Evolutionary conservation across 2,113 vertebrate species (phyloP), one percentile per base, ranked within the genome.

Genomic region (Nothocercus julius): DNA sequence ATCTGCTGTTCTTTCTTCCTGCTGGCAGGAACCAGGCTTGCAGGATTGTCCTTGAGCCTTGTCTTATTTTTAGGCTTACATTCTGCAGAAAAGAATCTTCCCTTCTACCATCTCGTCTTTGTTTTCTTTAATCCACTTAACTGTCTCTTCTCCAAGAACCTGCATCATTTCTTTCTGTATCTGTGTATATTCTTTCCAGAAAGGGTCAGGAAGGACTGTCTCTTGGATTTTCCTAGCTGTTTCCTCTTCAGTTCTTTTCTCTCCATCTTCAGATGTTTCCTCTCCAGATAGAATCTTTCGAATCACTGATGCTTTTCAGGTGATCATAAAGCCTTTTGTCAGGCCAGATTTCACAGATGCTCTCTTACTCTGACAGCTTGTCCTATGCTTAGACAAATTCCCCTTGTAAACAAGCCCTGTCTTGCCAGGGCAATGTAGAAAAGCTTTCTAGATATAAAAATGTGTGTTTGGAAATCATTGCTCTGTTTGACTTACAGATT

Each of bases 321-420:
- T 93, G 59, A 85, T 74, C 72, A 82, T 77, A 88, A 93, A 83
- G 85, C n/a, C n/a, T 85, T 91, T 95, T 74, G 49, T 95, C 75
- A 89, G 67, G 30, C 27, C 22, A 80, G 28, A 82, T 87, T 94
- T 87, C 75, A 69, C 45, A 83, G 67, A 40, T 3, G 2, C 18
- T 78, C 75, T 82, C 86, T 91, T 8, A 67, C 21, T 83, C 59
- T 94, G 95, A 91, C 82, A 87, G 40, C 14, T 87, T 85, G 34
- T 77, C 66, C 25, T 32, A 16, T 76, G 40, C 45, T 85, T 91
- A 89, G 63, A 72, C 9, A 85, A 87, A 77, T 27, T 77, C 11
- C 2, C 20, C 15, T 24, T 54, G 63, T 90, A 95, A 92, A 93
- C 88, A 83, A 90, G 49, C 9, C 40, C 27, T 80, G 15, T 66